Conservation (phyloP, 2,888 invertebrate genomes). For the Pocota personata region DNA sequence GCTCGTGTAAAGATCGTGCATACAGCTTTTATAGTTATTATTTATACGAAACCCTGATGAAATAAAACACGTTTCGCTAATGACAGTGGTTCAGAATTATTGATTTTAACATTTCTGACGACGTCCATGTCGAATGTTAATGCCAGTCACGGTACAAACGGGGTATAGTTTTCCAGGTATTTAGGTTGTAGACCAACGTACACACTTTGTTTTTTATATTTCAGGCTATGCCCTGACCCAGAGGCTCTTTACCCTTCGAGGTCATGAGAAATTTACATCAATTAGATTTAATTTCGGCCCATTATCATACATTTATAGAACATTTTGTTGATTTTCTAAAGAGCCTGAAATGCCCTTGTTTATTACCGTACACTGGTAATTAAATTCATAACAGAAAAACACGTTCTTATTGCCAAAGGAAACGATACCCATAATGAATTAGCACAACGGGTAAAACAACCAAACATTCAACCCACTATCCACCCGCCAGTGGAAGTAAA, state of each 20-base stretch:
- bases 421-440: slow-evolving; percentile 60
- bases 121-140: too few species aligned
- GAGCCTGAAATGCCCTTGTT: slow-evolving; percentile 40
- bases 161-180: too few species aligned
- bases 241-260: not conserved
- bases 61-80: too few species aligned
- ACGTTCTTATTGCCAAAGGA: slow-evolving; percentile 64
- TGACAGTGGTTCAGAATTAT: too few species aligned
- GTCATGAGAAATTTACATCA: slow-evolving; percentile 52
- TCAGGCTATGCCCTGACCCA: not conserved
- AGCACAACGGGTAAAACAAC: slow-evolving; percentile 21
- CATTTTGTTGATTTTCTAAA: slow-evolving; percentile 58
- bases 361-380: slow-evolving; percentile 57
- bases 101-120: too few species aligned
- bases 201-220: not conserved
- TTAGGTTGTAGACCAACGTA: not conserved
- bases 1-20: too few species aligned
- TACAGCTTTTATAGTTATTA: too few species aligned
- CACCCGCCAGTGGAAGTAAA: not conserved
- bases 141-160: too few species aligned
- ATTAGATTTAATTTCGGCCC: slow-evolving; percentile 57
- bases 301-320: slow-evolving; percentile 66
- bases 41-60: too few species aligned
- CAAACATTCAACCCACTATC: not conserved
- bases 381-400: slow-evolving; percentile 66